Evolutionary conservation across 2,888 invertebrate species (phyloP).

Genomic region (Mactromeris polynyma): DNA sequence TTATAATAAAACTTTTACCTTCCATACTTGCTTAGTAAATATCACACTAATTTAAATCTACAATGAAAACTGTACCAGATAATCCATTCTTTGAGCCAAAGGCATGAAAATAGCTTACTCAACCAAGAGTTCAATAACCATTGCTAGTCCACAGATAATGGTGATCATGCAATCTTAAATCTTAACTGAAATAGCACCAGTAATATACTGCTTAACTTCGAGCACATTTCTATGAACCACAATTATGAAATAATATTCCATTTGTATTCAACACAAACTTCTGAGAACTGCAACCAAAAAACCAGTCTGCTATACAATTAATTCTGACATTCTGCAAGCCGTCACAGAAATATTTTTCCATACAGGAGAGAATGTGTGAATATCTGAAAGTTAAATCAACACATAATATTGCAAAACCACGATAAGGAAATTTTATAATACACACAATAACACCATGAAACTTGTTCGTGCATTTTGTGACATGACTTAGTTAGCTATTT

Average conservation of each 20-base stretch:
- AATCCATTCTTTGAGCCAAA: too few species aligned
- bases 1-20: constrained; percentile 13
- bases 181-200: neutral
- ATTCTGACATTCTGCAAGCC: neutral
- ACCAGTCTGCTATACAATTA: neutral
- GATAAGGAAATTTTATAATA: neutral
- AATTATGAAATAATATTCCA: neutral
- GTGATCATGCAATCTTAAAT: too few species aligned
- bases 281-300: neutral
- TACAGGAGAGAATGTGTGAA: neutral
- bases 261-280: neutral
- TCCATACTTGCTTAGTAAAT: neutral
- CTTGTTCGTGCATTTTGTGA: neutral
- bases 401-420: neutral
- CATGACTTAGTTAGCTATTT: neutral
- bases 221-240: neutral
- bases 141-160: too few species aligned
- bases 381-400: constrained; percentile 2
- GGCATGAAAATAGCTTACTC: too few species aligned
- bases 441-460: neutral
- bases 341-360: neutral
- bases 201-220: neutral
- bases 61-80: too few species aligned
- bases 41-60: too few species aligned
- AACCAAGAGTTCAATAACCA: too few species aligned